Conservation (phyloP, 2,113 vertebrate species). For the Oncorhynchus mykiss region DNA sequence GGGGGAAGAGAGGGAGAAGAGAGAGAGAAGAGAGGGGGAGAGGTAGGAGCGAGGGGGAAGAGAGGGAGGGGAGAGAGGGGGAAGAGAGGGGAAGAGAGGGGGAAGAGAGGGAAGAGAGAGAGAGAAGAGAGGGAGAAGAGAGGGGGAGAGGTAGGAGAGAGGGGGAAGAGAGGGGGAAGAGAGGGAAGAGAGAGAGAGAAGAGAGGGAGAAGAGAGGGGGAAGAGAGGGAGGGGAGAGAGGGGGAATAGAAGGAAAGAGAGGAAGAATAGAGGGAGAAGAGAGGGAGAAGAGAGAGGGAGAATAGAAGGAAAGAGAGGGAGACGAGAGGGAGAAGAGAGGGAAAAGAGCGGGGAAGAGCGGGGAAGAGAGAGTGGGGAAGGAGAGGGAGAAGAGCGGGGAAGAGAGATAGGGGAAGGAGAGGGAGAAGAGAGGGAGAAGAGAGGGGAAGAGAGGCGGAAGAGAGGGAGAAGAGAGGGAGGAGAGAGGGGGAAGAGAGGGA, state of each 20-base stretch:
- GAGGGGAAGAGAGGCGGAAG: no score
- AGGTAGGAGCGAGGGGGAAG: not conserved
- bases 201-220: no score
- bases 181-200: not conserved
- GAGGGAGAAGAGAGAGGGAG: not conserved
- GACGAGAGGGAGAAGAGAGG: not conserved
- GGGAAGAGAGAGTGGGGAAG: not conserved
- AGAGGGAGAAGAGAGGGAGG: no score
- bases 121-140: no score
- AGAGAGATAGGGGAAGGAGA: not conserved
- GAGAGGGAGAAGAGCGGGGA: not conserved
- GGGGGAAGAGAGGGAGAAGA: not conserved
- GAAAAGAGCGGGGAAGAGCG: not conserved
- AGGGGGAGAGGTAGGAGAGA: fast-evolving
- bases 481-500: no score
- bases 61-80: not conserved
- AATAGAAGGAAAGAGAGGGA: not conserved
- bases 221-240: not conserved
- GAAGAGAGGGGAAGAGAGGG: no score
- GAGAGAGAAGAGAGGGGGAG: not conserved
- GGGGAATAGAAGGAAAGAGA: not conserved
- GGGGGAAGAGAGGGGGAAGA: not conserved
- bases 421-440: no score
- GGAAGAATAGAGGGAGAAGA: fast-evolving
- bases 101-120: not conserved